A percentile compares a stretch with the other conserved stretches of the same genome.
Conservation (phyloP, 2,113 vertebrate genomes). For the Solenodon paradoxus region DNA sequence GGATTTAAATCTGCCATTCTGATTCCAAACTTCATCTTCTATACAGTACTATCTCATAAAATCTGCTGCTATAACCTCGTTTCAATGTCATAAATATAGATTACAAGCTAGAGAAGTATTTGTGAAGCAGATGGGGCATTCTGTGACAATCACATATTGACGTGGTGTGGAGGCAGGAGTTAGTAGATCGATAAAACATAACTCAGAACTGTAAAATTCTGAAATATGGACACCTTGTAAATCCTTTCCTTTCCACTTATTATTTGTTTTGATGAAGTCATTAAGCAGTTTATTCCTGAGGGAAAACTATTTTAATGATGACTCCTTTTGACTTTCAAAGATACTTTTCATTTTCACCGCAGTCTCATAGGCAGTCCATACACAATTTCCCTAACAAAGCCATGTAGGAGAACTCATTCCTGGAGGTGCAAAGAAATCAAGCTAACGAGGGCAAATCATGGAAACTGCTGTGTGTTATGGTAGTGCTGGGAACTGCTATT, state of each 20-base stretch:
- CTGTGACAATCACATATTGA: background rate
- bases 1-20: background rate
- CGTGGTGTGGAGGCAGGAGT: background rate
- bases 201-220: background rate
- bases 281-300: background rate
- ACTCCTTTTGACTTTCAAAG: slow-evolving; percentile 36
- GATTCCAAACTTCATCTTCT: background rate
- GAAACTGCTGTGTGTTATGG: background rate
- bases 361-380: background rate
- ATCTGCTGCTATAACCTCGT: background rate
- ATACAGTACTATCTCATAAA: background rate
- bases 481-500: background rate
- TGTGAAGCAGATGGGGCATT: background rate
- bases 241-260: slow-evolving; percentile 12
- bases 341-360: slow-evolving; percentile 8
- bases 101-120: background rate
- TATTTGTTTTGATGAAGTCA: slow-evolving; percentile 52
- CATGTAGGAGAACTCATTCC: background rate
- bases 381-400: slow-evolving; percentile 29
- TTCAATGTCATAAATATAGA: slow-evolving; percentile 19
- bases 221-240: background rate
- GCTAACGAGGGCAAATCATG: background rate
- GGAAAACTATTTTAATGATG: slow-evolving; percentile 20
- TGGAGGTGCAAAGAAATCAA: background rate
- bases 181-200: slow-evolving; percentile 18